Evolutionary conservation across 2,888 invertebrate species (phyloP), one percentile per base, ranked within the genome.

Genomic region (Liopterus haemorrhoidalis): DNA sequence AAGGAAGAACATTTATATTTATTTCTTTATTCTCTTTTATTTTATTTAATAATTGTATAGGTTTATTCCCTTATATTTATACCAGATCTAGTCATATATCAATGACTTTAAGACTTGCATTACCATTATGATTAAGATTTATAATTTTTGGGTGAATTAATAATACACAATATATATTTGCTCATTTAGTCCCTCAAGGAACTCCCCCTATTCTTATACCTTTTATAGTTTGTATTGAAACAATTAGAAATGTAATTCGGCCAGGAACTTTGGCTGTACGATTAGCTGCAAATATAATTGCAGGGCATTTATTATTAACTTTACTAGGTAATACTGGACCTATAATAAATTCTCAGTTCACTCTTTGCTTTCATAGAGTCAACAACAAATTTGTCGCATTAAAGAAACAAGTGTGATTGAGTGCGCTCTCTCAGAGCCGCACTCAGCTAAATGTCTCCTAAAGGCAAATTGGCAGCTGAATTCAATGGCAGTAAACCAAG

Each of bases 281-380:
- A 52, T 60, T 84, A 70, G 74, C 79, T 4, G 83, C 83, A n/a
- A 84, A 84, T 71, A 82, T 84, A 77, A 81, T 82, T 72, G 81
- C 83, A 1, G 82, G 82, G 0, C 81, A 84, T 63, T 61, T 84
- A 66, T 54, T 83, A 61, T 64, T 83, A 72, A 79, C 78, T 1
- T 54, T 83, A 55, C 58, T 81, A 59, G 73, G 75, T 47, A 70
- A 70, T 52, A 70, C 67, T 2, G 70, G 65, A 15, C 41, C 57
- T 12, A 35, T 8, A 31, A n/a, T n/a, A n/a, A n/a, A n/a, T n/a
- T n/a, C n/a, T n/a, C n/a, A n/a, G n/a, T n/a, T n/a, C n/a, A n/a
- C n/a, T n/a, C n/a, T n/a, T n/a, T n/a, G n/a, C n/a, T n/a, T n/a
- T n/a, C n/a, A n/a, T n/a, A n/a, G n/a, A n/a, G n/a, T n/a, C n/a